Conservation (phyloP, 2,797 vertebrate genomes). For the Hemibagrus guttatus region DNA sequence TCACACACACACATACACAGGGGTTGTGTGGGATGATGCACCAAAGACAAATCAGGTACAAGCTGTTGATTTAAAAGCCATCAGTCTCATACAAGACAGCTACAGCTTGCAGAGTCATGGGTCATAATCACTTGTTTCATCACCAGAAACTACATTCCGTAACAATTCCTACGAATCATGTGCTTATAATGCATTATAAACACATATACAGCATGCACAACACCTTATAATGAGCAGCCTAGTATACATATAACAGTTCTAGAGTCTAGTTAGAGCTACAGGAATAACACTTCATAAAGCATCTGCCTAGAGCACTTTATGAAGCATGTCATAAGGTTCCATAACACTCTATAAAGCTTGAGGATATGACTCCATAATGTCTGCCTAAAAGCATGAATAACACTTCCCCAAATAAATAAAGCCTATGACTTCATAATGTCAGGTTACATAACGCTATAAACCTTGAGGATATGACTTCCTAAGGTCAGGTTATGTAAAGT, state of each 20-base stretch:
- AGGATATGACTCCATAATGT: not conserved
- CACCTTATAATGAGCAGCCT: not conserved
- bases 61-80: constrained; percentile 2
- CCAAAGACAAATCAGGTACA: not conserved
- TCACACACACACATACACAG: not conserved
- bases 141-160: not conserved
- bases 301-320: not conserved
- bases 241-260: not conserved
- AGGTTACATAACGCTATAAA: no score
- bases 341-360: not conserved
- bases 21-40: not conserved
- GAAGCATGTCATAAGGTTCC: not conserved
- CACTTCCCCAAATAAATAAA: not conserved
- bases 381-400: not conserved
- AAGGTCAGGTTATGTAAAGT: no score
- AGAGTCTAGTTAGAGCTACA: not conserved
- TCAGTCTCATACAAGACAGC: not conserved
- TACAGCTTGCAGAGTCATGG: not conserved
- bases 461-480: no score
- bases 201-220: not conserved
- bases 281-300: not conserved
- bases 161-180: not conserved
- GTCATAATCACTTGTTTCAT: not conserved
- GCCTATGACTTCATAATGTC: no score
- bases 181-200: not conserved